These are phyloP conservation scores for Thaleichthys pacificus DNA, from an alignment of 2,797 vertebrate species.

Conservation along the genomic window DNA sequence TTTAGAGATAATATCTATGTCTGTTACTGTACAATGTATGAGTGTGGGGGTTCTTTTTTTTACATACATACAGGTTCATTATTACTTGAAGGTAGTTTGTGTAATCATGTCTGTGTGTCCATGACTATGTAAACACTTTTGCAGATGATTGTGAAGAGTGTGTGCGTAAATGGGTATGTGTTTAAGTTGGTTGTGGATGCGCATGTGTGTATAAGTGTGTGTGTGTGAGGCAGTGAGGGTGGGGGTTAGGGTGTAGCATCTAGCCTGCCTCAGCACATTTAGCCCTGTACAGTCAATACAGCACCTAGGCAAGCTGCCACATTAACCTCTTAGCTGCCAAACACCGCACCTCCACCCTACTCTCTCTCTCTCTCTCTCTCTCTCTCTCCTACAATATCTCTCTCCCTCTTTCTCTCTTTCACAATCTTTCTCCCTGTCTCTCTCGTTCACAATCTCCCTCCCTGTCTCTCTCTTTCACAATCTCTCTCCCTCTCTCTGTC, in stretches of 20 bases:
- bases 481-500: not conserved
- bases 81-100: not conserved
- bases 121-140: not conserved
- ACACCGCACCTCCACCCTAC: constrained; percentile 33
- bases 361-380: too few relatives aligned
- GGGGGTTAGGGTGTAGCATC: constrained; percentile 40
- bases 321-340: constrained; percentile 49
- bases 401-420: not conserved
- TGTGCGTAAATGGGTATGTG: not conserved
- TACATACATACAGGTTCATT: too few relatives aligned
- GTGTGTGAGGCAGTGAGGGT: constrained; percentile 9
- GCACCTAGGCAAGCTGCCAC: constrained; percentile 44
- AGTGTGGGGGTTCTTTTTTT: not conserved
- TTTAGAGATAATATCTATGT: not conserved
- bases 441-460: not conserved
- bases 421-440: not conserved
- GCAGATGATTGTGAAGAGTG: not conserved
- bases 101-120: not conserved
- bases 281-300: constrained; percentile 53
- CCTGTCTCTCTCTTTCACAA: not conserved
- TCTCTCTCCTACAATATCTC: too few relatives aligned
- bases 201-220: not conserved
- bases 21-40: not conserved
- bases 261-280: constrained; percentile 64
- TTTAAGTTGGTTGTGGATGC: not conserved